phyloP scores from a whole-genome alignment of 2,797 vertebrate species.

The Gobionotothen gibberifrons region DNA sequence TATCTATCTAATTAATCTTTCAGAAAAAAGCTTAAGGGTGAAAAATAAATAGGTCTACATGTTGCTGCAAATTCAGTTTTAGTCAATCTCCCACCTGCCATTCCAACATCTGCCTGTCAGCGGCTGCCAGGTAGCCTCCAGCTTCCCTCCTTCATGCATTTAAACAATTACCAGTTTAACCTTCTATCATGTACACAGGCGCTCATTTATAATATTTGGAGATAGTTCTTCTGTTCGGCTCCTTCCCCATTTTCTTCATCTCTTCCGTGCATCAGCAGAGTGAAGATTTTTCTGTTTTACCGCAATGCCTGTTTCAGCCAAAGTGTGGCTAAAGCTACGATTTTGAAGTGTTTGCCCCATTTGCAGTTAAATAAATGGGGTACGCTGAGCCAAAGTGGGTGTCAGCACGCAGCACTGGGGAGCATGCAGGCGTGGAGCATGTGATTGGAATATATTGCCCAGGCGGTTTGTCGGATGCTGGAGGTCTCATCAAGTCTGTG shows the following conservation, averaged over 20 bases:
- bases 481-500: conserved; percentile 75
- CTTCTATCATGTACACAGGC: conserved; percentile 49
- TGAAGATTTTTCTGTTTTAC: conserved; percentile 56
- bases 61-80: conserved; percentile 52
- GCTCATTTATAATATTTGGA: conserved; percentile 22
- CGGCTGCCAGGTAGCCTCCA: conserved; percentile 62
- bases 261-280: conserved; percentile 30
- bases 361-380: conserved; percentile 66
- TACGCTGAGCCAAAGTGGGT: conserved; percentile 47
- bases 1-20: conserved; percentile 65
- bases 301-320: conserved; percentile 31
- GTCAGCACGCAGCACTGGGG: conserved; percentile 54
- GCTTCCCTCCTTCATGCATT: conserved; percentile 62
- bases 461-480: conserved; percentile 58
- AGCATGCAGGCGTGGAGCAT: conserved; percentile 54
- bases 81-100: conserved; percentile 55
- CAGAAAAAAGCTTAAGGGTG: conserved; percentile 44
- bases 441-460: conserved; percentile 78
- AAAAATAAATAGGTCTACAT: conserved; percentile 50
- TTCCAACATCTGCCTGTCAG: conserved; percentile 58
- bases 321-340: conserved; percentile 49
- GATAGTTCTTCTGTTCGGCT: conserved; percentile 6
- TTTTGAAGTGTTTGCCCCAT: conserved; percentile 59
- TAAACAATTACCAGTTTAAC: conserved; percentile 79
- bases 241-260: conserved; percentile 18